Conservation (phyloP, 2,113 vertebrate species). For the Macquaria ambigua region DNA sequence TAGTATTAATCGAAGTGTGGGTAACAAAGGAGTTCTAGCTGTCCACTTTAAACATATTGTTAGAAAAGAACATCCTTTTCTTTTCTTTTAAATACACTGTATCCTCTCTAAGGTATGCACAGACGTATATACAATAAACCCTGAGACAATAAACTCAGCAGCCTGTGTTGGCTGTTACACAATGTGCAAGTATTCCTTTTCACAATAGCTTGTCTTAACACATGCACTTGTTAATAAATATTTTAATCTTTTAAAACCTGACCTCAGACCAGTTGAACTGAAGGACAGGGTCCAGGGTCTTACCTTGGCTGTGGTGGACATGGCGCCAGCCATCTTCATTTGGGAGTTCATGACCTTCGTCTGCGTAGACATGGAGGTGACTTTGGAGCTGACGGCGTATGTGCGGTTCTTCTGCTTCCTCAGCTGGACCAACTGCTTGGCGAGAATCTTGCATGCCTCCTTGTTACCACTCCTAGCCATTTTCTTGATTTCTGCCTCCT, state of each 20-base stretch:
- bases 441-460: constrained; percentile 96
- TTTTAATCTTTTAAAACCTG: background rate
- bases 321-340: constrained; percentile 99
- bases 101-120: too few relatives aligned
- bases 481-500: constrained; percentile 99
- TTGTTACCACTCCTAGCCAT: constrained; percentile 98
- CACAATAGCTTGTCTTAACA: too few relatives aligned
- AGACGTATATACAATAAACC: too few relatives aligned
- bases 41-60: too few relatives aligned
- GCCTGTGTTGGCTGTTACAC: too few relatives aligned
- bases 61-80: too few relatives aligned
- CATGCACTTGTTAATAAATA: too few relatives aligned
- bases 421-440: constrained; percentile 95
- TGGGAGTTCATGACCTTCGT: constrained; percentile 99
- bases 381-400: constrained; percentile 97
- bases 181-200: too few relatives aligned
- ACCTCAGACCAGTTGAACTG: background rate
- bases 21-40: too few relatives aligned
- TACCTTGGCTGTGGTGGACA: constrained; percentile 96
- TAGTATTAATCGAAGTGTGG: background rate
- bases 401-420: constrained; percentile 96
- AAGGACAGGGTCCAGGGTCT: background rate
- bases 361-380: constrained; percentile 97
- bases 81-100: too few relatives aligned
- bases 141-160: too few relatives aligned